phyloP scores from a whole-genome alignment of 2,888 invertebrate genomes.

The Habrosyne pyritoides region DNA sequence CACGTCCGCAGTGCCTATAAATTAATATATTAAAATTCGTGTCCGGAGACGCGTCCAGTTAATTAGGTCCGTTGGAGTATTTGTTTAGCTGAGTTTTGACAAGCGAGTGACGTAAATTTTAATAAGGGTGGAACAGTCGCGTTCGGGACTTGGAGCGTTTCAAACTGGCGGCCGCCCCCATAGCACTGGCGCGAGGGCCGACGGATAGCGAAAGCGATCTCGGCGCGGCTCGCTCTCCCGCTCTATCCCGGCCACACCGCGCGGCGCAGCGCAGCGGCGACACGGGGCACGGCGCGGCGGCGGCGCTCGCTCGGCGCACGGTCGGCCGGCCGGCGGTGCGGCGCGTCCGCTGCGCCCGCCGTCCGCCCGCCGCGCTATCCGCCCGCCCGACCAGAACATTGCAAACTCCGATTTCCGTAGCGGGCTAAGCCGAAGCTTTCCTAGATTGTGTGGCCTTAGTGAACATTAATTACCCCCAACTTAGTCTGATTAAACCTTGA shows the following conservation, averaged over 20 bases:
- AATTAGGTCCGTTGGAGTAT: slow-evolving; percentile 50
- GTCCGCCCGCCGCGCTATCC: slow-evolving; percentile 18
- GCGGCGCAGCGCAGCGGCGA: slow-evolving; percentile 25
- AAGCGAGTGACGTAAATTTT: slow-evolving; percentile 65
- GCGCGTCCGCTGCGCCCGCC: slow-evolving; percentile 10
- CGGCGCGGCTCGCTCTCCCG: slow-evolving; percentile 20
- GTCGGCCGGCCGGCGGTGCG: neutral
- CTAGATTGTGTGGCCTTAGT: slow-evolving; percentile 81
- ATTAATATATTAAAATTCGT: slow-evolving; percentile 41
- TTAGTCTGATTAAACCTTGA: slow-evolving; percentile 83
- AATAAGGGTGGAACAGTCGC: slow-evolving; percentile 42
- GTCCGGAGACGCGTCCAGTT: slow-evolving; percentile 37
- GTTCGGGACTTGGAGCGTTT: slow-evolving; percentile 51
- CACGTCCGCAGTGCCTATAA: slow-evolving; percentile 35
- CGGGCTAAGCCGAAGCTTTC: slow-evolving; percentile 76
- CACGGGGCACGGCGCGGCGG: neutral
- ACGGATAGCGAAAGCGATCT: slow-evolving; percentile 5
- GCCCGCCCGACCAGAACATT: slow-evolving; percentile 45
- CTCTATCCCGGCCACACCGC: slow-evolving; percentile 29
- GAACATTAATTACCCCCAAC: slow-evolving; percentile 83
- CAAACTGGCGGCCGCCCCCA: slow-evolving; percentile 59
- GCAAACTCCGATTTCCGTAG: slow-evolving; percentile 67
- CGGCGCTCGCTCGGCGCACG: neutral
- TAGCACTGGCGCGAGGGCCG: slow-evolving; percentile 47
- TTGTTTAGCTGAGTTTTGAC: slow-evolving; percentile 63